Evolutionary conservation across 2,797 vertebrate genomes (phyloP).

Genomic region (Ptychobarbus kaznakovi): DNA sequence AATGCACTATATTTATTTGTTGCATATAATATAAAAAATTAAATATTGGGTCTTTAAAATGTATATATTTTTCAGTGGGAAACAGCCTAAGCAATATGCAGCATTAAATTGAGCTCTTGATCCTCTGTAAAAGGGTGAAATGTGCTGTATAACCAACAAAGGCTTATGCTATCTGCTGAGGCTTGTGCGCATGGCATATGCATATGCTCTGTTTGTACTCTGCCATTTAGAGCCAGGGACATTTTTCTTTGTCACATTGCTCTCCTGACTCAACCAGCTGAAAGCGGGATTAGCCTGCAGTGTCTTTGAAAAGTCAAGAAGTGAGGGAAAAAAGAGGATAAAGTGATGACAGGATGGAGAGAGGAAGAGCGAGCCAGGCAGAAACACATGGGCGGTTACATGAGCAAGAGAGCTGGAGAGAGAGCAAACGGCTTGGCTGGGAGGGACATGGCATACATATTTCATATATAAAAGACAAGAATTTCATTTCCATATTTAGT

Average conservation of each 20-base stretch:
- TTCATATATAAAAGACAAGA: slow-evolving; percentile 44
- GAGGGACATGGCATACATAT: slow-evolving; percentile 45
- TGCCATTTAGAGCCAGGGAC: slow-evolving; percentile 50
- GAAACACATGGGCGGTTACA: slow-evolving; percentile 40
- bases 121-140: slow-evolving; percentile 47
- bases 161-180: slow-evolving; percentile 40
- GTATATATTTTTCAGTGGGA: neutral
- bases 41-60: neutral
- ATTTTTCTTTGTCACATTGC: slow-evolving; percentile 43
- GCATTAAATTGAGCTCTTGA: slow-evolving; percentile 32
- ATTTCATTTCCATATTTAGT: slow-evolving; percentile 54
- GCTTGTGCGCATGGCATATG: slow-evolving; percentile 25
- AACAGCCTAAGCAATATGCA: slow-evolving; percentile 17
- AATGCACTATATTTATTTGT: neutral
- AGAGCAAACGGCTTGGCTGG: slow-evolving; percentile 38
- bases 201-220: slow-evolving; percentile 36
- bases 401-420: neutral
- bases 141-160: slow-evolving; percentile 31
- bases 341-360: slow-evolving; percentile 42
- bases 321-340: slow-evolving; percentile 28
- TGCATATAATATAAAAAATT: neutral
- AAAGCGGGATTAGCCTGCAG: slow-evolving; percentile 48
- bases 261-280: slow-evolving; percentile 44
- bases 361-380: slow-evolving; percentile 21
- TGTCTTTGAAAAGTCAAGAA: slow-evolving; percentile 50